Percentiles rank a stretch among this genome's conserved stretches.
Conservation (phyloP, 1,140 invertebrate species). For the Centruroides sculpturatus region DNA sequence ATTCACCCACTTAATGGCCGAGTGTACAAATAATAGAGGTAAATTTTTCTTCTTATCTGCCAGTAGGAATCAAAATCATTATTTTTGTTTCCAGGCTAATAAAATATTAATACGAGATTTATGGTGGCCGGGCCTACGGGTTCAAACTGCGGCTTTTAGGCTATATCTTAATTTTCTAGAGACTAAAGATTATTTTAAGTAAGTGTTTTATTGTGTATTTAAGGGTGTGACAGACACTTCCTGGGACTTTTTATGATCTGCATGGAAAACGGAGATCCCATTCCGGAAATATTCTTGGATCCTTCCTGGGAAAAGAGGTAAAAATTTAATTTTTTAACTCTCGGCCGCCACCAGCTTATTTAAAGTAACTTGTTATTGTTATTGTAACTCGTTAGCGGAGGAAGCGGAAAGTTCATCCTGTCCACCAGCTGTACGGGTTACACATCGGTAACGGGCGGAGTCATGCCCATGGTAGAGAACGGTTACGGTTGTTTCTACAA, state of each 20-base stretch:
- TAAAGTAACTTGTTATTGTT: neutral
- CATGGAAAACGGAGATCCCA: constrained; percentile 33
- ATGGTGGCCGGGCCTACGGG: no score
- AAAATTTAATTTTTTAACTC: neutral
- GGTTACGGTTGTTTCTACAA: constrained; percentile 47
- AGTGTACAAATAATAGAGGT: constrained; percentile 10
- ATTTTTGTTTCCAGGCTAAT: no score
- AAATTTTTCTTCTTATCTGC: neutral
- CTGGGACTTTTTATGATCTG: constrained; percentile 35
- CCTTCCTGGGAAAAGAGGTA: constrained; percentile 39
- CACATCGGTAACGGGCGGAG: constrained; percentile 38
- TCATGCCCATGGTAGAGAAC: constrained; percentile 43
- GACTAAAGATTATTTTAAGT: no score
- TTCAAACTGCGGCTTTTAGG: no score
- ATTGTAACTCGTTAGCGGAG: constrained; percentile 32
- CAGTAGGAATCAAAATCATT: no score
- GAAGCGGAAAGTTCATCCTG: constrained; percentile 44
- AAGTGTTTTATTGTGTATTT: no score
- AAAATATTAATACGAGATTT: no score
- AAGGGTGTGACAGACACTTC: constrained; percentile 39
- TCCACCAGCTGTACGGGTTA: constrained; percentile 46
- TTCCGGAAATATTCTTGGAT: constrained; percentile 40
- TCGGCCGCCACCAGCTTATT: no score
- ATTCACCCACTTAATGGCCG: constrained; percentile 9
- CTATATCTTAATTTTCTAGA: no score